Base-by-base conservation (phyloP, 2,888 invertebrate genomes). In the Morpho helenor region DNA sequence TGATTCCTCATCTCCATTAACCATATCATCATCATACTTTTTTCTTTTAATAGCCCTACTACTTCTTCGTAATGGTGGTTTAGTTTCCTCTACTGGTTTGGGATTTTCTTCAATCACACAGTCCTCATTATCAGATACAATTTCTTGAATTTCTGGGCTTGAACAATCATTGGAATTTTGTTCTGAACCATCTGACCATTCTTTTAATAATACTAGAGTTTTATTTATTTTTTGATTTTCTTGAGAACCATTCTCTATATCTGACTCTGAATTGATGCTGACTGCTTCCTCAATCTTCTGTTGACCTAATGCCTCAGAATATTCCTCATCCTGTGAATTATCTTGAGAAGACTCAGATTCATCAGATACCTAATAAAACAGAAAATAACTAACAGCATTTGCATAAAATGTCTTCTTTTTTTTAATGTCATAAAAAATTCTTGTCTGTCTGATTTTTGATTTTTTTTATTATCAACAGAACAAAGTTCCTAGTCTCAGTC, bases 1-100 rank as follows among this genome's bases (percentile, higher is more conserved):
- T 8, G 93, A 93, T 62, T 92, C 93, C 67, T 91, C 89, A 47
- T 92, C 91, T 7, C 91, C 91, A 62, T 91, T 90, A 56, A 91
- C 91, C 8, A 85, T 68, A 62, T 91, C 91, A 69, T 90, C 91
- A 64, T 90, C 92, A 69, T 92, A 92, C 66, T 85, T 84, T 69
- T 92, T 93, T 65, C 93, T 91, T 74, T 87, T 91, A 71, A 83
- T 83, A 72, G 79, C 79, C 74, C 87, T 70, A 74, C 83, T 77
- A 72, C 90, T 79, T 59, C 86, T 73, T 16, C 85, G 69, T 59
- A 84, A 62, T 64, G 73, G 78, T 48, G 74, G 64, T 63, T 72
- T 77, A 9, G 22, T 72, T 67, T 63, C 71, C 56, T 54, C 64
- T 52, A 67, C 64, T 49, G 65, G 56, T 66, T 70, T 69, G 58